Conservation (phyloP, 2,888 invertebrate species). For the Oligia latruncula region DNA sequence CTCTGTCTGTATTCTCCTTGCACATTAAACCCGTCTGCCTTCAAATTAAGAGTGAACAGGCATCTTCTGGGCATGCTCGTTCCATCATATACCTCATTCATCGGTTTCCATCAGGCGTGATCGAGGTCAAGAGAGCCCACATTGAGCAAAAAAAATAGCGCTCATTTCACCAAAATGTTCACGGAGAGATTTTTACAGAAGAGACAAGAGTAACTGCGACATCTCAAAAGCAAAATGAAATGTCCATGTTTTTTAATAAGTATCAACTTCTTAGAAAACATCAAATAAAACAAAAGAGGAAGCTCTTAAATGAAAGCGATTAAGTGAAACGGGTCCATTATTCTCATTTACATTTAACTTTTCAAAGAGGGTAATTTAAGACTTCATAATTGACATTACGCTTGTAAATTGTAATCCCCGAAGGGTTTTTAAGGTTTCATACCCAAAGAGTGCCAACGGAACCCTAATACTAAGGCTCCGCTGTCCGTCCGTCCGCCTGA, state of each 20-base stretch:
- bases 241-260: neutral
- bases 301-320: constrained; percentile 15
- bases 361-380: neutral
- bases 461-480: too few species aligned
- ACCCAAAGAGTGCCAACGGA: too few species aligned
- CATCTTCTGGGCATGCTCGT: too few species aligned
- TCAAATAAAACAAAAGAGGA: neutral
- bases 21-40: too few species aligned
- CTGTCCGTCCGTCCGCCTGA: too few species aligned
- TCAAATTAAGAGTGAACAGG: too few species aligned
- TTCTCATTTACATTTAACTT: neutral
- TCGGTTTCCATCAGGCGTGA: too few species aligned
- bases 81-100: too few species aligned
- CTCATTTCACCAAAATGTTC: neutral
- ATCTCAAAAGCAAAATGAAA: constrained; percentile 5
- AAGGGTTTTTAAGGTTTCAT: neutral
- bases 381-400: neutral
- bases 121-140: too few species aligned
- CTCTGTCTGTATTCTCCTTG: too few species aligned
- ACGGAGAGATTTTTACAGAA: neutral
- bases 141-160: too few species aligned
- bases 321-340: constrained; percentile 8
- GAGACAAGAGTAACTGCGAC: neutral
- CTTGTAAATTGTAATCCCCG: neutral
- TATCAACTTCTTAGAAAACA: constrained; percentile 1